Evolutionary conservation across 2,888 invertebrate species (phyloP), one percentile per base, ranked within the genome.

Genomic region (Buathra laborator): DNA sequence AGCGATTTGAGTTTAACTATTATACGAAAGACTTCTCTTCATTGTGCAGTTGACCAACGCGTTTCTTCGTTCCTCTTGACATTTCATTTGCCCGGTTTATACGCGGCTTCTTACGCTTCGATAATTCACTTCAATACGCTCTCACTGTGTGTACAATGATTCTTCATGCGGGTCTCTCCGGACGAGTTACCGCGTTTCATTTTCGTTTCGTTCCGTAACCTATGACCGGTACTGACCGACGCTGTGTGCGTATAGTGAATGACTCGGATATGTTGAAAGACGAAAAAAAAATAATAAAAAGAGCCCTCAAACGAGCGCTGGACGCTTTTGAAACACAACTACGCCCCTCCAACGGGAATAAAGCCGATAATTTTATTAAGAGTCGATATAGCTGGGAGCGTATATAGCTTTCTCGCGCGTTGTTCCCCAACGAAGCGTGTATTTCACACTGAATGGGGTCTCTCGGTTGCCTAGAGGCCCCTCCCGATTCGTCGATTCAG

Each of bases 341-440:
- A 83, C 83, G 80, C 85, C 83, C 83, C 76, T 83, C 71, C 72
- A 62, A 74, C 83, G 80, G 85, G 75, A 82, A 83, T 77, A 83
- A 83, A 80, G 76, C 78, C 83, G 85, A 85, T 85, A 85, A 83
- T 85, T 85, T 83, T 83, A 83, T 83, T 85, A 83, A 79, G 53
- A 76, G 76, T 83, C 83, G 85, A 85, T 85, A 76, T 29, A 62
- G 85, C 46, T 62, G 76, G 76, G 53, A 56, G 67, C 82, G 66
- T 56, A 71, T 79, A 71, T 66, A 71, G 29, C 75, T 44, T 29
- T 62, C 68, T 82, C 76, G 76, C 37, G 12, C 83, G 59, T 59
- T 83, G 53, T 79, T 85, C 75, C 75, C 67, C 79, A 79, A 66
- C 72, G 79, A 43, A 62, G 76, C 67, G 46, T 76, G 79, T 70